Base-by-base conservation (phyloP, 2,113 vertebrate genomes). In the Opisthocomus hoazin region DNA sequence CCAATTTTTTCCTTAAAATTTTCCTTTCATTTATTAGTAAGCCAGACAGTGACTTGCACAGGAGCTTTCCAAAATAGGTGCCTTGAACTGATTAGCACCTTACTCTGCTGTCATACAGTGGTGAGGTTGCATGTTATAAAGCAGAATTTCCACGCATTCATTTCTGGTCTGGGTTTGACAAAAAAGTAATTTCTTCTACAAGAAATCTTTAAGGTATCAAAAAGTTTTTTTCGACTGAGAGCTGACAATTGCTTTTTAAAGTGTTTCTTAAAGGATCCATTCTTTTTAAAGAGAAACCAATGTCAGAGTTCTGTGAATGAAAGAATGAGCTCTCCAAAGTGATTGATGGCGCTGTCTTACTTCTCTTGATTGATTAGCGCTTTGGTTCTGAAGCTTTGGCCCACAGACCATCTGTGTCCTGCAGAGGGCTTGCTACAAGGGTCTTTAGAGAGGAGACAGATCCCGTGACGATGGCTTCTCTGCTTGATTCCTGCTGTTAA, bases 401-500 rank as follows among this genome's bases (percentile, higher is more conserved):
- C 87, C 50, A 65, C 48, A 73, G 60, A 87, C 88, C 71, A 75
- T 91, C 89, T 94, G 50, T 71, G 87, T 90, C 84, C 84, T 90
- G 64, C 57, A 74, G 57, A 94, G 75, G 89, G 54, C 76, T 95
- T 91, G 46, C 36, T 76, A 74, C 43, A 8, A 39, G 60, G 26
- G 9, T n/a, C 76, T 94, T 96, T 51, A 66, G 36, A 83, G 65
- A 78, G 57, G 39, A 93, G 57, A 63, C 2, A 63, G 75, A 80
- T 68, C 76, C 43, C 46, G 32, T 18, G 46, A 69, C 39, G 66
- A 64, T 54, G 53, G 26, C n/a, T 89, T 73, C 57, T 73, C 53
- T 93, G n/a, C 73, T 92, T 46, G n/a, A 75, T 93, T 94, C 78
- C 58, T 88, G 26, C 65, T 89, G 84, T 71, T 96, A 94, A 95